Conservation (phyloP, 2,113 vertebrate genomes). For the Syngnathus scovelli region DNA sequence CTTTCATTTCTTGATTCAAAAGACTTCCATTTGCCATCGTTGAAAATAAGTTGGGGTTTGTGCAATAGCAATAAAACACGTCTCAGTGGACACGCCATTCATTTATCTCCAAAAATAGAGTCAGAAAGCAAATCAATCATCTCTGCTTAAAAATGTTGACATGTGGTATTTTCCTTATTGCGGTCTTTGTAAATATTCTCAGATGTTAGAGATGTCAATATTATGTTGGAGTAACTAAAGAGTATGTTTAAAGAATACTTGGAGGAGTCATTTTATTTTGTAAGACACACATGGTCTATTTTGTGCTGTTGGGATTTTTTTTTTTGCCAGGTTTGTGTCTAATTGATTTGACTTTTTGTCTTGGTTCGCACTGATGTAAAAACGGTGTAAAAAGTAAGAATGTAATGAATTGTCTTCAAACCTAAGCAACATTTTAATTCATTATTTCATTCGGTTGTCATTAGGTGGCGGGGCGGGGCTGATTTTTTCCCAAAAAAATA, state of each 20-base stretch:
- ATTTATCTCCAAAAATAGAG: conserved; percentile 53
- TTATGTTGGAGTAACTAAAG: conserved; percentile 67
- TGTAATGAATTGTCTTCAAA: conserved; percentile 60
- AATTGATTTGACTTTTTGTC: neutral
- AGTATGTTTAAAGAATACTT: conserved; percentile 55
- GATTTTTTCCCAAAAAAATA: conserved; percentile 11
- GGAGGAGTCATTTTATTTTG: conserved; percentile 33
- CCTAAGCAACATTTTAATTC: conserved; percentile 62
- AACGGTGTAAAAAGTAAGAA: conserved; percentile 53
- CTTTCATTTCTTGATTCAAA: conserved; percentile 47
- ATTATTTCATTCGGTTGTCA: conserved; percentile 38
- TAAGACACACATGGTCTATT: neutral
- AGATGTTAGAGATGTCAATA: conserved; percentile 71
- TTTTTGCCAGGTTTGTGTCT: neutral
- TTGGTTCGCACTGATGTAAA: conserved; percentile 23
- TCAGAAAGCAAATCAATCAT: conserved; percentile 37
- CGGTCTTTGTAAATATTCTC: conserved; percentile 71
- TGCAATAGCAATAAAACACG: conserved; percentile 80
- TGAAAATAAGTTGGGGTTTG: conserved; percentile 65
- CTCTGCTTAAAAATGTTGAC: conserved; percentile 54
- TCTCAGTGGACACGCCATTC: conserved; percentile 70
- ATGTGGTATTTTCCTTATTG: conserved; percentile 48
- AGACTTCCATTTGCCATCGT: conserved; percentile 57
- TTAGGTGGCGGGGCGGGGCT: conserved; percentile 24
- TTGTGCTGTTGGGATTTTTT: neutral